Evolutionary conservation across 2,888 invertebrate genomes (phyloP).

Genomic region (Leucophenga maculata): DNA sequence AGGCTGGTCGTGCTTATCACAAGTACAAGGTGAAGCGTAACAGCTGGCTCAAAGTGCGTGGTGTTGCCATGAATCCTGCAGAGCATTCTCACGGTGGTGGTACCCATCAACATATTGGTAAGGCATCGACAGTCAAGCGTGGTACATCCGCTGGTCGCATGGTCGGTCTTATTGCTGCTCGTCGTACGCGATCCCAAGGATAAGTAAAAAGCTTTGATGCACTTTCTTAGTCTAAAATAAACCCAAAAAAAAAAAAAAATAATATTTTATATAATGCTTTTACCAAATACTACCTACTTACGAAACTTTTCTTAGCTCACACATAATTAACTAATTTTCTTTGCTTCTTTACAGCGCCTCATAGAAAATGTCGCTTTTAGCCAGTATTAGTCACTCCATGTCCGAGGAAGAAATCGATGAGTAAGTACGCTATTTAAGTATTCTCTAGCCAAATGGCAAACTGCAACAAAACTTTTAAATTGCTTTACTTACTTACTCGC

Average conservation of each 20-base stretch:
- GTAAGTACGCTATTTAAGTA: slow-evolving; percentile 74
- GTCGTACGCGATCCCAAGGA: slow-evolving; percentile 95
- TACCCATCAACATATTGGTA: slow-evolving; percentile 99
- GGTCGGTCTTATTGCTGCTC: slow-evolving; percentile 99
- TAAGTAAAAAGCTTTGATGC: slow-evolving; percentile 66
- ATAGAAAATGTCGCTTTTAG: slow-evolving; percentile 58
- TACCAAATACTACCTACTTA: too few species aligned
- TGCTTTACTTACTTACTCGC: too few species aligned
- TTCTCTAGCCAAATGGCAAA: background rate
- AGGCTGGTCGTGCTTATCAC: slow-evolving; percentile 99
- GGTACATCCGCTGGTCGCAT: slow-evolving; percentile 99
- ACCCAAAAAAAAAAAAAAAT: too few species aligned
- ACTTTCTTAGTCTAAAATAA: too few species aligned
- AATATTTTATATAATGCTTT: too few species aligned
- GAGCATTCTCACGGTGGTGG: slow-evolving; percentile 99
- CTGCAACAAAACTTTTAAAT: background rate
- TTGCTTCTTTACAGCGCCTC: slow-evolving; percentile 37
- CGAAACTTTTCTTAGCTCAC: too few species aligned
- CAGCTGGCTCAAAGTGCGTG: slow-evolving; percentile 99
- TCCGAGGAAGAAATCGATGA: slow-evolving; percentile 81
- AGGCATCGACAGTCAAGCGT: slow-evolving; percentile 99
- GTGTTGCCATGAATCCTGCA: slow-evolving; percentile 99
- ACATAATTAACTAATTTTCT: background rate
- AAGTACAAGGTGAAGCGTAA: slow-evolving; percentile 99
- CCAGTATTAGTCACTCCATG: slow-evolving; percentile 73